These are phyloP conservation scores for Macrotus californicus DNA, from an alignment of 2,113 vertebrate species.

Conservation along the genomic window DNA sequence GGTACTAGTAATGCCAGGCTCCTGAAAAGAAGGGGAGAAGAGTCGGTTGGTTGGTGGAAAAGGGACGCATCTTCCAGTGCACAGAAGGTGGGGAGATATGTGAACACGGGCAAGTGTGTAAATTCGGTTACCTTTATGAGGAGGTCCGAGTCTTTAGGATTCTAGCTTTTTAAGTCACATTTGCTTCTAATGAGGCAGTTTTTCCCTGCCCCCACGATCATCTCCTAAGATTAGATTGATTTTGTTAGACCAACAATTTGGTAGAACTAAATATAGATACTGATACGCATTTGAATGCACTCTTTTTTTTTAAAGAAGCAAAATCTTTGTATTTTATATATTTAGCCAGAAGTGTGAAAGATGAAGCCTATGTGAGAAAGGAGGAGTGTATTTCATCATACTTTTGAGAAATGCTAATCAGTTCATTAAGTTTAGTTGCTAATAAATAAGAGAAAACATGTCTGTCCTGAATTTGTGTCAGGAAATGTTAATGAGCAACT, in stretches of 20 bases:
- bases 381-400: slow-evolving; percentile 51
- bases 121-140: background rate
- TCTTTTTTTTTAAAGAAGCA: background rate
- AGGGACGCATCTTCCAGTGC: background rate
- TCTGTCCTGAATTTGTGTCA: slow-evolving; percentile 55
- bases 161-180: slow-evolving; percentile 4
- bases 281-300: slow-evolving; percentile 3
- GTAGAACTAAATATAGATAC: background rate
- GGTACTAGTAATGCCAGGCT: background rate
- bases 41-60: background rate
- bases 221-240: background rate
- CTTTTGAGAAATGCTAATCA: slow-evolving; percentile 67
- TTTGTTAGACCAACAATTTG: slow-evolving; percentile 17
- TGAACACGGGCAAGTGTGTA: background rate
- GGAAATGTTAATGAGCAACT: slow-evolving; percentile 68
- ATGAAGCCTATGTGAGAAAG: slow-evolving; percentile 34
- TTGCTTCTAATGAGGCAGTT: background rate
- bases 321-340: background rate
- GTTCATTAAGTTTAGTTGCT: slow-evolving; percentile 68
- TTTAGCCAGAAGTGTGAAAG: slow-evolving; percentile 49
- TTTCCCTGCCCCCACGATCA: background rate
- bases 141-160: background rate
- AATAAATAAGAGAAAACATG: slow-evolving; percentile 69
- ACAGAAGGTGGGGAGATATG: background rate
- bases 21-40: background rate